Evolutionary conservation across 2,888 invertebrate species (phyloP).

Genomic region (Erynnis tages): DNA sequence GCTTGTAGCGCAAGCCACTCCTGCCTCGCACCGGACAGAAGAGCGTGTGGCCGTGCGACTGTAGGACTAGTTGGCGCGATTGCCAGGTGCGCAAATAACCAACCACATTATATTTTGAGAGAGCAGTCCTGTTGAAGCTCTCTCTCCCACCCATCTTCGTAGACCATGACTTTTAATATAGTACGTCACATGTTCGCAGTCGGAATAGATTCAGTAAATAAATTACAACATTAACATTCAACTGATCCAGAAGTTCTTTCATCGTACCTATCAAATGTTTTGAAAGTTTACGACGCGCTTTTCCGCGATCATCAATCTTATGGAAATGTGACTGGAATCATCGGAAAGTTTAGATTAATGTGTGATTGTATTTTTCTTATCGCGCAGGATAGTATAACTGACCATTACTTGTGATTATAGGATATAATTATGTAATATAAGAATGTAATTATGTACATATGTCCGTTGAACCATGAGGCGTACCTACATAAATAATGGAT

Average conservation of each 20-base stretch:
- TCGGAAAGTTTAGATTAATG: neutral
- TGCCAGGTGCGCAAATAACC: slow-evolving; percentile 65
- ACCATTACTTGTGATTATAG: slow-evolving; percentile 8
- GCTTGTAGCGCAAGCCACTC: slow-evolving; percentile 45
- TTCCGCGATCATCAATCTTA: slow-evolving; percentile 20
- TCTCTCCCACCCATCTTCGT: slow-evolving; percentile 38
- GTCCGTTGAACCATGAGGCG: slow-evolving; percentile 49
- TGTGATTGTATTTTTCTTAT: slow-evolving; percentile 1
- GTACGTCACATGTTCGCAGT: slow-evolving; percentile 21
- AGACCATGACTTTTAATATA: slow-evolving; percentile 28
- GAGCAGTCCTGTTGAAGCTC: slow-evolving; percentile 51
- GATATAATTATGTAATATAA: slow-evolving; percentile 41
- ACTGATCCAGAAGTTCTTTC: slow-evolving; percentile 20
- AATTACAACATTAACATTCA: slow-evolving; percentile 21
- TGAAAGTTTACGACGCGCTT: slow-evolving; percentile 20
- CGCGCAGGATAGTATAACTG: too few species aligned
- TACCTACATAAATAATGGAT: slow-evolving; percentile 46
- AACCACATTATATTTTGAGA: slow-evolving; percentile 69
- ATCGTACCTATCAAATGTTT: slow-evolving; percentile 20
- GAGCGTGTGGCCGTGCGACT: slow-evolving; percentile 57
- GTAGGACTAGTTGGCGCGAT: slow-evolving; percentile 55
- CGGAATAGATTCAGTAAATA: slow-evolving; percentile 17
- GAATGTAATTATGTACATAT: slow-evolving; percentile 44
- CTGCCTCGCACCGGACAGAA: slow-evolving; percentile 50
- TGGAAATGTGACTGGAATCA: slow-evolving; percentile 5